Evolutionary conservation across 2,888 invertebrate genomes (phyloP).

Genomic region (Perdita meconis): DNA sequence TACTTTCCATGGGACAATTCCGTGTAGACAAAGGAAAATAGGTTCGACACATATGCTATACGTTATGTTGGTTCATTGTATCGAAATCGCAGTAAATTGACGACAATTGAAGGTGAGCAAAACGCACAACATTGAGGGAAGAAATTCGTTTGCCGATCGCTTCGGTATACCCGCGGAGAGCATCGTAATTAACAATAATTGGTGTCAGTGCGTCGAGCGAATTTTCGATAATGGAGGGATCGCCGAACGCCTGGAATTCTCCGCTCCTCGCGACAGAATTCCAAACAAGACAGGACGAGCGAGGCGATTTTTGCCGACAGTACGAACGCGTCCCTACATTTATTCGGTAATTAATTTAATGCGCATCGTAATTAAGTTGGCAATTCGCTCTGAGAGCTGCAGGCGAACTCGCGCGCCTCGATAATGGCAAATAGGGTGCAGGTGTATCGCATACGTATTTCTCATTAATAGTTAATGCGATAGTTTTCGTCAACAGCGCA

Average conservation of each 20-base stretch:
- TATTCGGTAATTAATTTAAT: constrained; percentile 55
- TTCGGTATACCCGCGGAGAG: constrained; percentile 1
- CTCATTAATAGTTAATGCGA: constrained; percentile 39
- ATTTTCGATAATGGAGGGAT: neutral
- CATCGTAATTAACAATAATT: constrained; percentile 13
- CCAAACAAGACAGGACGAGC: neutral
- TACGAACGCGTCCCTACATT: neutral
- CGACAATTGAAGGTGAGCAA: constrained; percentile 27
- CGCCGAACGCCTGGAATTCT: neutral
- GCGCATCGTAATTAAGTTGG: constrained; percentile 41
- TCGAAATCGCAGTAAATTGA: constrained; percentile 37
- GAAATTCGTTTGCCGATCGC: constrained; percentile 4
- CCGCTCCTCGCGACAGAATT: neutral
- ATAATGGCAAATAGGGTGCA: constrained; percentile 43
- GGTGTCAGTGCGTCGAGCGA: neutral
- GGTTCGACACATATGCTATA: neutral
- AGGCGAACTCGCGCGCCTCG: constrained; percentile 38
- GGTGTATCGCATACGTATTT: constrained; percentile 17
- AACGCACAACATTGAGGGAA: constrained; percentile 1
- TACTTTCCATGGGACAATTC: neutral
- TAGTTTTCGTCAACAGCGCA: constrained; percentile 38
- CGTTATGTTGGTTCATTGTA: constrained; percentile 28
- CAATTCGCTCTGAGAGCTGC: constrained; percentile 11
- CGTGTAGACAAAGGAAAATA: constrained; percentile 6
- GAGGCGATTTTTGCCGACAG: neutral